Evolutionary conservation across 92 coral and sea anemone species (phyloP).

Genomic region (Anthopleura xanthogrammica): DNA sequence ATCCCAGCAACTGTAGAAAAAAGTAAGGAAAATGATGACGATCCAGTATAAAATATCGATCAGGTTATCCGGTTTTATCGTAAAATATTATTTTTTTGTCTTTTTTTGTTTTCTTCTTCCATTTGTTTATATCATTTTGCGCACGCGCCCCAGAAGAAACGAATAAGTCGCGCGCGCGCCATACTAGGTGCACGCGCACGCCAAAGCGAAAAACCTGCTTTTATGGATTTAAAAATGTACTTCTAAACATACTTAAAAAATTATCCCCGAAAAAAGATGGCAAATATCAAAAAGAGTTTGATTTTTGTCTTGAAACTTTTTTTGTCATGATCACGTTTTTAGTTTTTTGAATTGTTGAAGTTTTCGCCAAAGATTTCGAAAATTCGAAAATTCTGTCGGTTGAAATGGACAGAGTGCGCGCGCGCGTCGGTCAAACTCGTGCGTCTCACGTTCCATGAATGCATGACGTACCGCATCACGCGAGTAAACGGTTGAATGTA

Average conservation of each 20-base stretch:
- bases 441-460: constrained; percentile 8
- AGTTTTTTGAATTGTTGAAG: not conserved
- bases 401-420: not conserved
- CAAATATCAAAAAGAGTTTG: not conserved
- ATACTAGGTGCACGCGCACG: too few relatives aligned
- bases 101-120: not conserved
- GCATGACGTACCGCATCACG: constrained; percentile 18
- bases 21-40: not conserved
- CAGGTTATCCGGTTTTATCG: not conserved
- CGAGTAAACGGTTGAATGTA: constrained; percentile 16
- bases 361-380: not conserved
- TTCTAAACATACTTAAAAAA: too few relatives aligned
- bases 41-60: not conserved
- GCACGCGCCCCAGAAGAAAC: not conserved
- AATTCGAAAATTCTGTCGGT: not conserved
- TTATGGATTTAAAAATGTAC: too few relatives aligned
- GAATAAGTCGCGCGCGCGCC: not conserved
- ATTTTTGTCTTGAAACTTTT: too few relatives aligned
- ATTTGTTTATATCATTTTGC: not conserved
- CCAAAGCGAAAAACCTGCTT: not conserved
- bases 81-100: not conserved
- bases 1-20: not conserved
- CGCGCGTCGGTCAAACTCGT: not conserved
- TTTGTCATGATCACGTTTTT: not conserved
- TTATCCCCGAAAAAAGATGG: not conserved